Base-by-base conservation (phyloP, 2,888 invertebrate species). In the Siphlonurus alternatus region DNA sequence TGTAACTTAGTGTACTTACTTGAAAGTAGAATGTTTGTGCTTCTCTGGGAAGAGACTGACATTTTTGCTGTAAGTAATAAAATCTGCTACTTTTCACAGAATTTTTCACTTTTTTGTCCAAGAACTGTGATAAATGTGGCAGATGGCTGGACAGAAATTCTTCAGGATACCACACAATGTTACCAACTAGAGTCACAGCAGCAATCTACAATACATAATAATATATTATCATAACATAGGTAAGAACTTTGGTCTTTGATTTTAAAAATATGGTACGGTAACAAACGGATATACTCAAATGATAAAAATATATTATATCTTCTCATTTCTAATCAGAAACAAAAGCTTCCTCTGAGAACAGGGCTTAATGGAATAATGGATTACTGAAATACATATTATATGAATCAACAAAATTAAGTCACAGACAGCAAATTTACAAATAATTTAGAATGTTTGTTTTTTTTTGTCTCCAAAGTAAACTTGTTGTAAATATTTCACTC, bases 161-260 rank as follows among this genome's bases (percentile, higher is more conserved):
- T 73, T 87, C 88, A 0, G 95, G 91, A 71, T 88, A 85, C 93
- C 93, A 96, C 63, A 91, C 75, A 19, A 88, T 80, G 72, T 89
- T 89, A 1, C 91, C 93, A 65, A 84, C 80, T 38, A 97, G 76
- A 60, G 87, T 85, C 65, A 93, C 84, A 38, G 87, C 88, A 68
- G 88, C 87, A 59, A 88, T 82, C 83, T 89, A 73, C 18, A 77
- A 77, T 64, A 59, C 62, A 64, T 67, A 23, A n/a, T 24, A 7
- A 19, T 53, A 61, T 63, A 65, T 60, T 60, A 7, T 23, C n/a
- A 23, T 7, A 5, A 60, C 61, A 61, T 10, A 23, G 1, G 18
- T 1, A 2, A 18, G 20, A 18, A 2, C 20, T 23, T 7, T 15
- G 24, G 7, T 7, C 24, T 60, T 19, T 25, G 7, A 25, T 23